phyloP scores from a whole-genome alignment of 2,797 vertebrate genomes.

The Halcyon chelicuti region DNA sequence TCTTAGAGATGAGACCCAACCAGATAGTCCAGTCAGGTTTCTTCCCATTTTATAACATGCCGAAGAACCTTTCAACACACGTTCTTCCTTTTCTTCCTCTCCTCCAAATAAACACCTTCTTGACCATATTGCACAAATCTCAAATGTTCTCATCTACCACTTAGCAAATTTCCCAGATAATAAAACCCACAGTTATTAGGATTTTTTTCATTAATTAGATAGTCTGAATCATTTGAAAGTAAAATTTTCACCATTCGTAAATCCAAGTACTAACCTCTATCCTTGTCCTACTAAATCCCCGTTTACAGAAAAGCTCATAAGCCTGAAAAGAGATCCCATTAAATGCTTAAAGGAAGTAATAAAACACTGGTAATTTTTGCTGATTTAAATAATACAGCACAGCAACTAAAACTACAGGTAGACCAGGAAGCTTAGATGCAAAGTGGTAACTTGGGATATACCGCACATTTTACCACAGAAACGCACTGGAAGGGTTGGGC shows the following conservation, averaged over 20 bases:
- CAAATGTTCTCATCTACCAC: background rate
- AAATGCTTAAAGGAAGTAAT: background rate
- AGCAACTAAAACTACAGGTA: background rate
- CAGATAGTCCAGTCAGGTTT: background rate
- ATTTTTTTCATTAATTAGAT: background rate
- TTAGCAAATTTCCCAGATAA: background rate
- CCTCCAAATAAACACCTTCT: background rate
- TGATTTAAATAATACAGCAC: background rate
- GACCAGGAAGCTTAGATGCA: background rate
- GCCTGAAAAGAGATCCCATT: background rate
- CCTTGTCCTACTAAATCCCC: background rate
- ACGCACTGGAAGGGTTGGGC: background rate
- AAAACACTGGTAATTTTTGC: background rate
- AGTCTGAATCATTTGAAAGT: background rate
- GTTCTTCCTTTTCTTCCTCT: background rate
- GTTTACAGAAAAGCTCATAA: background rate
- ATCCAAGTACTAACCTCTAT: background rate
- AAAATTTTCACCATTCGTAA: background rate
- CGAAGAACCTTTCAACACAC: background rate
- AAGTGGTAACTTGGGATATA: background rate
- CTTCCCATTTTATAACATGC: background rate
- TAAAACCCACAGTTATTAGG: background rate
- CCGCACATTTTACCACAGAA: background rate
- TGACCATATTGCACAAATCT: background rate
- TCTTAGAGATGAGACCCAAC: background rate